These are phyloP conservation scores for Chloroceryle inda DNA, from an alignment of 2,797 vertebrate species.

Conservation along the genomic window DNA sequence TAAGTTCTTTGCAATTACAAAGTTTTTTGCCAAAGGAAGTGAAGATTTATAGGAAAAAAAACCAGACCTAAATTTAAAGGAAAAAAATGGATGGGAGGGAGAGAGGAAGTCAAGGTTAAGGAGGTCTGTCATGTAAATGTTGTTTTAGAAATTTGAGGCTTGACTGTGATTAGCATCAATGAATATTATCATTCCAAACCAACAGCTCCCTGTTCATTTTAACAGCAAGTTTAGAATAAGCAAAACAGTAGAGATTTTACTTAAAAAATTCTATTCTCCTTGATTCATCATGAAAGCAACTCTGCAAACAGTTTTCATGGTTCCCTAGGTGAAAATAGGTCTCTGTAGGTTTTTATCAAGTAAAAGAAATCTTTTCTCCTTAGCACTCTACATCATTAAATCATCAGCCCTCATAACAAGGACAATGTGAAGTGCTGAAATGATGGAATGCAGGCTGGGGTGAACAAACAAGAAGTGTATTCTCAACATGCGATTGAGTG, in stretches of 20 bases:
- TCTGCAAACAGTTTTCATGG: background rate
- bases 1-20: background rate
- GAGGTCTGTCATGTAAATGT: background rate
- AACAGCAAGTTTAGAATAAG: background rate
- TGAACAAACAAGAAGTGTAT: slow-evolving; percentile 52
- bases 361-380: slow-evolving; percentile 29
- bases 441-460: slow-evolving; percentile 43
- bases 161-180: background rate
- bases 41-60: background rate
- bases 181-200: background rate
- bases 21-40: background rate
- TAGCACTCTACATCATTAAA: slow-evolving; percentile 41
- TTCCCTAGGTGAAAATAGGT: background rate
- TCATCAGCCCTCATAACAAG: slow-evolving; percentile 49
- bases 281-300: background rate
- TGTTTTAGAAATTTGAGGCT: background rate
- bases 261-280: background rate
- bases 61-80: too few species aligned
- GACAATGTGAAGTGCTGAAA: slow-evolving; percentile 27
- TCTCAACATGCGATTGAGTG: background rate
- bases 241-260: background rate
- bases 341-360: slow-evolving; percentile 22
- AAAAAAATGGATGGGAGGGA: background rate
- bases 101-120: background rate
- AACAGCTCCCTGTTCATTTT: background rate